A percentile compares a stretch with the other conserved stretches of the same genome.
phyloP scores from a whole-genome alignment of 2,888 invertebrate species.

The Acheta domesticus region DNA sequence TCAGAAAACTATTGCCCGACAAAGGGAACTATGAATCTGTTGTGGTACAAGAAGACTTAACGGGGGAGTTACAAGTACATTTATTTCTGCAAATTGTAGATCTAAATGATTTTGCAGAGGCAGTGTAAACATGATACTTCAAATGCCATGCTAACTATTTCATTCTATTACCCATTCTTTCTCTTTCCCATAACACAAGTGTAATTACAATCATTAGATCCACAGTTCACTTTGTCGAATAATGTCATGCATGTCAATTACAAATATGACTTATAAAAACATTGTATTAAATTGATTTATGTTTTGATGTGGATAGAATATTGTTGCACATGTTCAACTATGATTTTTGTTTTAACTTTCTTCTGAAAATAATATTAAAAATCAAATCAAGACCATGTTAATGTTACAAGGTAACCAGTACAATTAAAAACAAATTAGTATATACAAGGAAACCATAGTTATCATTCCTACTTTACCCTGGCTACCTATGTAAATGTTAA shows the following conservation, averaged over 20 bases:
- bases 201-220: neutral
- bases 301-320: neutral
- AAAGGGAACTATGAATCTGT: neutral
- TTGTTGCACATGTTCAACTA: neutral
- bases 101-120: too few relatives aligned
- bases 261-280: neutral
- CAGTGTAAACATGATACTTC: too few relatives aligned
- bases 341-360: neutral
- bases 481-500: neutral
- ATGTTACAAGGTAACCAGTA: neutral
- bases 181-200: too few relatives aligned
- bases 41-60: neutral
- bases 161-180: too few relatives aligned
- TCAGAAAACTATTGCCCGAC: neutral
- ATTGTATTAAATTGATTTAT: neutral
- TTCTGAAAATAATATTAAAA: neutral
- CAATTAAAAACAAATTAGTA: neutral
- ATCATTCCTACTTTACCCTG: neutral
- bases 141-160: too few relatives aligned
- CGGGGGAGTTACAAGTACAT: too few relatives aligned
- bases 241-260: neutral
- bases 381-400: neutral
- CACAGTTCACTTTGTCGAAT: constrained; percentile 4
- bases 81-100: too few relatives aligned
- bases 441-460: constrained; percentile 1